These are phyloP conservation scores for Saccopteryx leptura DNA, from an alignment of 2,113 vertebrate genomes.

Conservation along the genomic window DNA sequence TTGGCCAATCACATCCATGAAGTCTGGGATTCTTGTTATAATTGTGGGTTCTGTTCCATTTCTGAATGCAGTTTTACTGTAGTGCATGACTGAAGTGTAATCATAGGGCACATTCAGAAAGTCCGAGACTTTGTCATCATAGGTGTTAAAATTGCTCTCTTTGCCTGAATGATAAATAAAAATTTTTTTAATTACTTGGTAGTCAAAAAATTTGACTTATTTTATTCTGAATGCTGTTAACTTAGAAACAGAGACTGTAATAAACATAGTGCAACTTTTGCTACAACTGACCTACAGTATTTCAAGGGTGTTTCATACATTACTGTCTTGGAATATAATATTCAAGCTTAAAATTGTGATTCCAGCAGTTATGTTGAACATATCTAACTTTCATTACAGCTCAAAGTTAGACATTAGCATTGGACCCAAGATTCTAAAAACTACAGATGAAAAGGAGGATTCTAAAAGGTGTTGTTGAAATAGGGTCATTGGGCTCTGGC, in stretches of 20 bases:
- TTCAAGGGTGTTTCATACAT: background rate
- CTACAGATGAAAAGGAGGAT: background rate
- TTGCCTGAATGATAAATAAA: conserved; percentile 87
- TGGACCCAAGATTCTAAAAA: background rate
- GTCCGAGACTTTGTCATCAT: conserved; percentile 88
- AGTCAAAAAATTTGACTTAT: background rate
- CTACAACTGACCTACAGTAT: background rate
- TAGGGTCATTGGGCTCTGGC: background rate
- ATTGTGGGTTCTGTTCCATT: conserved; percentile 93
- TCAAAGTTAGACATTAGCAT: background rate
- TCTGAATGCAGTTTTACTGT: conserved; percentile 92
- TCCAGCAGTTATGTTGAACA: background rate
- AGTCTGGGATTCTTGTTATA: conserved; percentile 93
- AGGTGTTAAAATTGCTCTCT: conserved; percentile 91
- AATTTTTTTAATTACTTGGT: conserved; percentile 17
- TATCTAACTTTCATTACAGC: background rate
- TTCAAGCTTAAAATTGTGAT: background rate
- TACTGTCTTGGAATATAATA: background rate
- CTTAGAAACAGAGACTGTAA: background rate
- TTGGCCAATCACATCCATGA: conserved; percentile 95
- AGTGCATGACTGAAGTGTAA: conserved; percentile 96
- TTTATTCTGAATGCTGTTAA: background rate
- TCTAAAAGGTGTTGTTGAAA: background rate
- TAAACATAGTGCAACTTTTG: background rate
- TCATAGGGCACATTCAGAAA: conserved; percentile 94